Evolutionary conservation across 2,797 vertebrate species (phyloP).

Genomic region (Salmo trutta): DNA sequence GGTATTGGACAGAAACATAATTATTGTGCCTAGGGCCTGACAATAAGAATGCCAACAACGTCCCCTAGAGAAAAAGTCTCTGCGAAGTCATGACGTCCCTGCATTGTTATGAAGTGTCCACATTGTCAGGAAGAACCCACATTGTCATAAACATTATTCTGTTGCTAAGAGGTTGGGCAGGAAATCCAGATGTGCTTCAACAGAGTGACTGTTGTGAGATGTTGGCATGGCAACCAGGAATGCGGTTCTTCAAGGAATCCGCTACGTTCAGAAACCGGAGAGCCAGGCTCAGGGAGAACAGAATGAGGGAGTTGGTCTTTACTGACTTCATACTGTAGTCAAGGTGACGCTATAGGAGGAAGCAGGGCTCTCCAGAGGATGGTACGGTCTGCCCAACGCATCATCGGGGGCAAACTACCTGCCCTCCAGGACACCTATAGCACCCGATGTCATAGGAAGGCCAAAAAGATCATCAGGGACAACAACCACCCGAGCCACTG

Average conservation of each 20-base stretch:
- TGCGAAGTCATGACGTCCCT: neutral
- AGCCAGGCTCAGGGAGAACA: neutral
- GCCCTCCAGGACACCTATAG: too few relatives aligned
- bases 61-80: too few relatives aligned
- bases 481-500: too few relatives aligned
- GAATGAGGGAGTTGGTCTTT: neutral
- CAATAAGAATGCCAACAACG: too few relatives aligned
- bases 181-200: constrained; percentile 3
- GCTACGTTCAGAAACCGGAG: neutral
- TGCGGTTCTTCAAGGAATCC: constrained; percentile 17
- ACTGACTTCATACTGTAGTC: neutral
- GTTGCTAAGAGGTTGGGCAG: constrained; percentile 17
- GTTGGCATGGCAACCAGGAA: constrained; percentile 37
- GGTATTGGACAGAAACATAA: too few relatives aligned
- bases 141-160: neutral
- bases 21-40: too few relatives aligned
- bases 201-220: constrained; percentile 19
- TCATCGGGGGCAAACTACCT: too few relatives aligned
- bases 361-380: too few relatives aligned
- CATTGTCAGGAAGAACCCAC: neutral
- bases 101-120: neutral
- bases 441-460: too few relatives aligned
- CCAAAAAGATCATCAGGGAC: too few relatives aligned
- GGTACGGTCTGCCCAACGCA: too few relatives aligned
- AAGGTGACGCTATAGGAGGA: neutral